These are phyloP conservation scores for Trinectes maculatus DNA, from an alignment of 2,113 vertebrate species.

Conservation along the genomic window DNA sequence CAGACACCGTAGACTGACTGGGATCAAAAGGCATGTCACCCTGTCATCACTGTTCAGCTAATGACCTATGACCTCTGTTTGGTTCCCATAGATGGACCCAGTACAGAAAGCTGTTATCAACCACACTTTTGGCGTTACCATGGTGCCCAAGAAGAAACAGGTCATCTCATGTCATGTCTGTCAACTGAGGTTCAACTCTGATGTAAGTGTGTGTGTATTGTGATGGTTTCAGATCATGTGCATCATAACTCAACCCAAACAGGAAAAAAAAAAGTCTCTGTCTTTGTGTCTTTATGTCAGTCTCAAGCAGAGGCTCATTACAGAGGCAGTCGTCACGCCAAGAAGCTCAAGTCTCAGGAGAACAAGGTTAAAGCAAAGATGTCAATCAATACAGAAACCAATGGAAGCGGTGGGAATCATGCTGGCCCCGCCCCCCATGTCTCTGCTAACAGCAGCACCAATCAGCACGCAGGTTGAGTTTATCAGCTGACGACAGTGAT, in stretches of 20 bases:
- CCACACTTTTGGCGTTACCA: slow-evolving; percentile 96
- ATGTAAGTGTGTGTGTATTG: slow-evolving; percentile 84
- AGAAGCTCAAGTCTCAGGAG: slow-evolving; percentile 99
- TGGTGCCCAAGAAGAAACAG: slow-evolving; percentile 95
- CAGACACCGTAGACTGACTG: slow-evolving; percentile 2
- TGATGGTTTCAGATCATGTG: not conserved
- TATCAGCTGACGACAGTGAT: not conserved
- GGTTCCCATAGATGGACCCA: slow-evolving; percentile 91
- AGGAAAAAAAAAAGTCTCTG: not conserved
- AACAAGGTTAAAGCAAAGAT: slow-evolving; percentile 93
- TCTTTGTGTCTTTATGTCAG: slow-evolving; percentile 17
- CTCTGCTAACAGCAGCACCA: slow-evolving; percentile 36
- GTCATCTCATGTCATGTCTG: slow-evolving; percentile 96
- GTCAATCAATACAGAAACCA: slow-evolving; percentile 84
- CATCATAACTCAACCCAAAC: no score
- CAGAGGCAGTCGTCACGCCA: slow-evolving; percentile 98
- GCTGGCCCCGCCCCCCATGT: slow-evolving; percentile 74
- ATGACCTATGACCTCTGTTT: slow-evolving; percentile 47
- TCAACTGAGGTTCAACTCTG: slow-evolving; percentile 97
- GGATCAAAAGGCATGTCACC: slow-evolving; percentile 11
- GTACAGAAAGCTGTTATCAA: slow-evolving; percentile 99
- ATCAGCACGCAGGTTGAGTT: slow-evolving; percentile 58
- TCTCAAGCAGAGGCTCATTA: slow-evolving; percentile 97
- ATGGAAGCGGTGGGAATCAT: slow-evolving; percentile 82
- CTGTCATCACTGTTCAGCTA: slow-evolving; percentile 1